Base-by-base conservation (phyloP, 1,140 invertebrate genomes). In the Drosophila orosa region DNA sequence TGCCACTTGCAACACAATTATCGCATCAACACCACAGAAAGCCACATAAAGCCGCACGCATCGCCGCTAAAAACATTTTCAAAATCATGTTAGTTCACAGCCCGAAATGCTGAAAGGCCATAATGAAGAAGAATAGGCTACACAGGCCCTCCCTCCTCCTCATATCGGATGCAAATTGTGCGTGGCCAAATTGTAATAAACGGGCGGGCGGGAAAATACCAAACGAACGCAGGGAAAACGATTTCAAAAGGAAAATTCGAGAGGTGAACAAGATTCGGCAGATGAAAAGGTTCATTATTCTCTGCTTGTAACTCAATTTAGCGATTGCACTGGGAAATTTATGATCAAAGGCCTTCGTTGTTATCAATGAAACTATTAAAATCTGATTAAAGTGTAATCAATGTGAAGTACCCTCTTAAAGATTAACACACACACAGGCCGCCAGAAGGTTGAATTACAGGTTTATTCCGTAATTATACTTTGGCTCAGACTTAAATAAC, bases 151-250 rank as follows among this genome's bases (percentile, higher is more conserved):
- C 29, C 3, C 29, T 31, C 7, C 29, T 13, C 7, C 45, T 57
- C 56, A 81, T 76, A 61, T 65, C 37, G 44, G 48, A 83, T 83
- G 80, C 75, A 83, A 83, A 84, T 84, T 84, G 62, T 40, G 59
- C 81, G 50, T 68, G 47, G 57, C 75, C 52, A 84, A 84, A 62
- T 75, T 69, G 62, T 58, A 58, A 83, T 71, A 39, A 47, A 44
- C 50, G 33, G 74, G 54, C 50, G 33, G 74, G 54, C 42, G 71
- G 31, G 33, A 33, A 57, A 58, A 71, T 59, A 25, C 31, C 31
- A 73, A 61, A 31, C 45, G 55, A 60, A 44, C 12, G 48, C 31
- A 7, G 24, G 15, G 3, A 66, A 66, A 42, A 5, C 13, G 8
- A 3, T 54, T 61, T 55, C 22, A 17, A 27, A 57, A 13, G 19